phyloP scores from a whole-genome alignment of 2,888 invertebrate species.

The Mellilla xanthometata region DNA sequence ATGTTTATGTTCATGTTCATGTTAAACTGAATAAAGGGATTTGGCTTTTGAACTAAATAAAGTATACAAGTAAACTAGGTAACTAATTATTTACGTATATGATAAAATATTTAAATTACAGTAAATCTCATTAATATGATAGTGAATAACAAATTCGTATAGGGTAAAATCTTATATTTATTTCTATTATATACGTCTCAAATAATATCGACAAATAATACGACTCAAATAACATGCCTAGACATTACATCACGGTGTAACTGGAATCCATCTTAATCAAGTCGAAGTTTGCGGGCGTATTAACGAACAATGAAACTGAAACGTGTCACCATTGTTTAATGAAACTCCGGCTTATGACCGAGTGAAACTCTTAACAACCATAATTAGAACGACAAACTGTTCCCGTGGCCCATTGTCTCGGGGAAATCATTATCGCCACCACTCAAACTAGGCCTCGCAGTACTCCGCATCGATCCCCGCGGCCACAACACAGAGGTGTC shows the following conservation, averaged over 20 bases:
- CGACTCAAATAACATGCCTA: background rate
- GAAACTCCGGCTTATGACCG: constrained; percentile 47
- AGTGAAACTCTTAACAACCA: constrained; percentile 50
- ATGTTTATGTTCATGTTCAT: no score
- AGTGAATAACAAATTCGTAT: no score
- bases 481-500: constrained; percentile 4
- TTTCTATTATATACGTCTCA: no score
- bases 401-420: constrained; percentile 39
- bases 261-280: constrained; percentile 46
- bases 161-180: no score
- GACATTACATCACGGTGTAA: constrained; percentile 34
- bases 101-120: no score
- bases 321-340: constrained; percentile 56
- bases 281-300: constrained; percentile 51
- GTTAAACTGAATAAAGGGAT: no score
- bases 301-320: constrained; percentile 60
- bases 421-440: constrained; percentile 40
- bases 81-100: no score
- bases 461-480: constrained; percentile 11
- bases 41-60: no score
- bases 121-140: no score
- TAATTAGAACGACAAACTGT: constrained; percentile 52
- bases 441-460: constrained; percentile 14
- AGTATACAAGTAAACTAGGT: no score
- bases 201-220: no score